Conservation (phyloP, 2,797 vertebrate species). For the Catostomus latipinnis region DNA sequence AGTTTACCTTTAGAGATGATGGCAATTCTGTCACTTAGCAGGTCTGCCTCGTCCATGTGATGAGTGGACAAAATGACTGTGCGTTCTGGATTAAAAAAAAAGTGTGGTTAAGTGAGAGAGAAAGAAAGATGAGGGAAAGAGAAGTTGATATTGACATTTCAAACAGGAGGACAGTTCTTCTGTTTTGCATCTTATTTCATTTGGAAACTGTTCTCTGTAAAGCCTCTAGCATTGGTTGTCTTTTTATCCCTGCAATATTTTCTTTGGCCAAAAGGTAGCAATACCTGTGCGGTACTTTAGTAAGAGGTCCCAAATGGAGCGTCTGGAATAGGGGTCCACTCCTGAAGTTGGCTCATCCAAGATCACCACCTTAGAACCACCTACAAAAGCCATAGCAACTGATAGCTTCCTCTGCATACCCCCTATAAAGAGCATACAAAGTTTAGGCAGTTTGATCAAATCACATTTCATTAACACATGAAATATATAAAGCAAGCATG, state of each 20-base stretch:
- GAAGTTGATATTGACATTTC: neutral
- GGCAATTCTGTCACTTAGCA: constrained; percentile 94
- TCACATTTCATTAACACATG: too few species aligned
- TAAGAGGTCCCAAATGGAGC: constrained; percentile 96
- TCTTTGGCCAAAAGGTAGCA: constrained; percentile 7
- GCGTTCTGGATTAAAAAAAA: constrained; percentile 76
- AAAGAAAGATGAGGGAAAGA: neutral
- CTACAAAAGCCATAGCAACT: constrained; percentile 94
- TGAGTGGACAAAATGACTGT: constrained; percentile 97
- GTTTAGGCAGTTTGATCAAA: neutral
- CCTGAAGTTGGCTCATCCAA: constrained; percentile 97
- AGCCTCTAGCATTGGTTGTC: neutral
- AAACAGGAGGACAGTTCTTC: neutral
- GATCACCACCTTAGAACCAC: constrained; percentile 92
- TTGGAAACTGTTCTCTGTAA: neutral
- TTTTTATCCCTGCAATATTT: neutral
- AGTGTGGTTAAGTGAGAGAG: neutral
- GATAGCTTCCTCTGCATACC: constrained; percentile 98
- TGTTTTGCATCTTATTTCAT: neutral
- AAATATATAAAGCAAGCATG: too few species aligned
- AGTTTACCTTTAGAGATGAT: constrained; percentile 94
- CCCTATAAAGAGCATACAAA: constrained; percentile 71
- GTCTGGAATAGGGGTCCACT: constrained; percentile 94
- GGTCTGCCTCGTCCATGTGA: constrained; percentile 98
- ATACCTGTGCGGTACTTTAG: constrained; percentile 92